Conservation (phyloP, 2,888 invertebrate species). For the Tromatobia lineatoria region DNA sequence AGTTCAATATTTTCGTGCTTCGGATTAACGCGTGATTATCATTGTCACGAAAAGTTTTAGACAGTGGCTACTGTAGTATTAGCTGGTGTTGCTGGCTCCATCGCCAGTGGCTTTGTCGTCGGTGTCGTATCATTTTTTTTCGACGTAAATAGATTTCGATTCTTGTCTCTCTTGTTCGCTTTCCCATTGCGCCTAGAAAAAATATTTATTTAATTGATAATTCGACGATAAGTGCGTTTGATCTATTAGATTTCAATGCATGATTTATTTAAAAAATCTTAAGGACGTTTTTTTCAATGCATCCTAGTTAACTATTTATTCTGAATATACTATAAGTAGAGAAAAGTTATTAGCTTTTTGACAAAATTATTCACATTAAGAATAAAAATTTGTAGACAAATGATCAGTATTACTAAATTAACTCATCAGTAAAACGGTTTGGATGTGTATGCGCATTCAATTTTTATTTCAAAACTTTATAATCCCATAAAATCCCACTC, state of each 20-base stretch:
- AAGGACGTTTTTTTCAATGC: not conserved
- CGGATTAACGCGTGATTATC: slow-evolving; percentile 25
- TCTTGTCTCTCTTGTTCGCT: slow-evolving; percentile 90
- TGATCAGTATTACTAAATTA: no score
- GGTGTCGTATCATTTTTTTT: slow-evolving; percentile 47
- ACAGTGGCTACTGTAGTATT: slow-evolving; percentile 55
- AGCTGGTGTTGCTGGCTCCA: slow-evolving; percentile 69
- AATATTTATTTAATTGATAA: slow-evolving; percentile 4
- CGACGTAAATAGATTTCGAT: slow-evolving; percentile 84
- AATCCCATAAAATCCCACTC: no score
- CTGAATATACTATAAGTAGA: no score
- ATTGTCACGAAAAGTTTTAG: slow-evolving; percentile 46
- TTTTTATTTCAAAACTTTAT: no score
- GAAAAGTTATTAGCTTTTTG: no score
- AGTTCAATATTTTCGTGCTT: slow-evolving; percentile 38
- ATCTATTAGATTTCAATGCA: not conserved
- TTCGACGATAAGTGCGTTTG: not conserved
- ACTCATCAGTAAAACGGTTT: no score
- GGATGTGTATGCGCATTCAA: no score
- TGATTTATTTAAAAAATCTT: no score
- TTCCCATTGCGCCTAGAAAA: slow-evolving; percentile 90
- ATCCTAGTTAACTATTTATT: no score
- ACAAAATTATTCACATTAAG: no score
- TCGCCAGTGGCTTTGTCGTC: slow-evolving; percentile 65
- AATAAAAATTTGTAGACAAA: no score